These are phyloP conservation scores for Scleropages formosus DNA, from an alignment of 2,797 vertebrate species.

Conservation along the genomic window DNA sequence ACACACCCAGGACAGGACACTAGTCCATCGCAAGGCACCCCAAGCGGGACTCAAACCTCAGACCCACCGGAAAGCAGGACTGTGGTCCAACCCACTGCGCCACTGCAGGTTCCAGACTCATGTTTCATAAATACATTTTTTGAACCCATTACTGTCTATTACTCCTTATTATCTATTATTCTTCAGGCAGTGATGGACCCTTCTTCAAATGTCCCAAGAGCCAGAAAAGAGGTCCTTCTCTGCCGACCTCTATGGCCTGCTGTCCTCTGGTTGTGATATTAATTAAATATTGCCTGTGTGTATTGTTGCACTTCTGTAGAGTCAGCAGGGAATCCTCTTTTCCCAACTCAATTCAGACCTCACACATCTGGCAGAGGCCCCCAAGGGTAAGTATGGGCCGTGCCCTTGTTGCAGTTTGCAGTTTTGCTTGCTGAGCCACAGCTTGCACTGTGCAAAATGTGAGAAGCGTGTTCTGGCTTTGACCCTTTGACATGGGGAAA, in stretches of 20 bases:
- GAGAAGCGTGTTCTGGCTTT: background rate
- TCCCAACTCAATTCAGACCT: slow-evolving; percentile 53
- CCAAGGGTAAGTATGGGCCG: slow-evolving; percentile 41
- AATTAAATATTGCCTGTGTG: slow-evolving; percentile 40
- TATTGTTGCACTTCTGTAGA: slow-evolving; percentile 42
- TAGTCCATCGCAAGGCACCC: too few species aligned
- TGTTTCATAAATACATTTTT: too few species aligned
- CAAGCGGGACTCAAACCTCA: too few species aligned
- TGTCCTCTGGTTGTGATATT: slow-evolving; percentile 39
- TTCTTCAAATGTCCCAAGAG: background rate
- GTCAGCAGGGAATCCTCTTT: slow-evolving; percentile 57
- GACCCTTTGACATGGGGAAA: background rate
- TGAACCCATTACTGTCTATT: background rate
- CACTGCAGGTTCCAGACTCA: too few species aligned
- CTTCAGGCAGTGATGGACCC: background rate
- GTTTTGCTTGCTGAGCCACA: slow-evolving; percentile 12
- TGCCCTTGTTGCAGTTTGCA: slow-evolving; percentile 31
- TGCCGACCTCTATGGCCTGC: background rate
- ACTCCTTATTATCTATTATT: background rate
- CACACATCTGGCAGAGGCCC: slow-evolving; percentile 45
- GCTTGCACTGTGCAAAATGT: background rate
- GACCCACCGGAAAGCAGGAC: too few species aligned
- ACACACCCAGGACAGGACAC: too few species aligned
- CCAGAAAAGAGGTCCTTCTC: background rate
- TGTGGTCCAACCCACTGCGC: too few species aligned